phyloP scores from a whole-genome alignment of 1,140 invertebrate genomes.

The Nasonia vitripennis region DNA sequence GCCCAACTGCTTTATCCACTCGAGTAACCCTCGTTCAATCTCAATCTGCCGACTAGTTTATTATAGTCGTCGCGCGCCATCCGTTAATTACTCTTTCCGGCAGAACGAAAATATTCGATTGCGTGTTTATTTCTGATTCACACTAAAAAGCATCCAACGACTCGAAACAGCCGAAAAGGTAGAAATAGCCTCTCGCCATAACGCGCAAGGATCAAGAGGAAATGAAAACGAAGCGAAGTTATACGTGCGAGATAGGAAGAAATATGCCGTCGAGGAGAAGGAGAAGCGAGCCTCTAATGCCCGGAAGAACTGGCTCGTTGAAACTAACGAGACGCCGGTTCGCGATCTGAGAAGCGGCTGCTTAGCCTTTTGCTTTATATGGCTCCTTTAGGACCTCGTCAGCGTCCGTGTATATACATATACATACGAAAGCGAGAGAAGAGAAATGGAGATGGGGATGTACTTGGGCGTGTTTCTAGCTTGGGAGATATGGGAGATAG shows the following conservation, averaged over 20 bases:
- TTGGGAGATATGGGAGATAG: not conserved
- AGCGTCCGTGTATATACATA: not conserved
- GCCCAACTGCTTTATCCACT: too few species aligned
- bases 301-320: conserved; percentile 50
- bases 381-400: not conserved
- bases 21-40: not conserved
- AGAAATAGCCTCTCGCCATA: not conserved
- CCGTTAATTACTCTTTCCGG: not conserved
- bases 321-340: conserved; percentile 48
- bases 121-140: too few species aligned
- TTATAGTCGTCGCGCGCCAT: not conserved
- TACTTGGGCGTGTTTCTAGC: too few species aligned
- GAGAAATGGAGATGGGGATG: too few species aligned
- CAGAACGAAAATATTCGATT: too few species aligned
- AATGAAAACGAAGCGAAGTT: conserved; percentile 32
- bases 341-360: conserved; percentile 29
- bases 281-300: conserved; percentile 37
- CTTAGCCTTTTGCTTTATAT: not conserved
- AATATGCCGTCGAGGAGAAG: conserved; percentile 28
- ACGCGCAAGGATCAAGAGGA: conserved; percentile 26
- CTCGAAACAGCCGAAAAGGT: too few species aligned
- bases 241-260: not conserved
- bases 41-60: not conserved
- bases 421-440: too few species aligned
- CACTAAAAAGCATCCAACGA: too few species aligned